phyloP scores from a whole-genome alignment of 2,113 vertebrate genomes.

The Neodon shergylaensis region DNA sequence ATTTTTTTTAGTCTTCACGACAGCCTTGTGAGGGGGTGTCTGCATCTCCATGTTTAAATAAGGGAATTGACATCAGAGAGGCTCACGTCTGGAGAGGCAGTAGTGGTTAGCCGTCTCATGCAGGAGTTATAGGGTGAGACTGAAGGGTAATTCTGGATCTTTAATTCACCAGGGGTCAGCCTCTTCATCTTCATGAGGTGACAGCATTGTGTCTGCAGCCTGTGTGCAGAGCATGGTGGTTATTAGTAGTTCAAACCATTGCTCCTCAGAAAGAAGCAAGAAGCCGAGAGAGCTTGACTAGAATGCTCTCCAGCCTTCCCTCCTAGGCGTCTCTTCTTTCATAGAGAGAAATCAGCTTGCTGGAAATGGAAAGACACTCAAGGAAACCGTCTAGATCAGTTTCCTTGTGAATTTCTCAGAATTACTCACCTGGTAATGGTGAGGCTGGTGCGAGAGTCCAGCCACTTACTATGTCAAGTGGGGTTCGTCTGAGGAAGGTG shows the following conservation, averaged over 20 bases:
- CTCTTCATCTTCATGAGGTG: conserved; percentile 9
- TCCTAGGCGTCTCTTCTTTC: not conserved
- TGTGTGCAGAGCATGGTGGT: not conserved
- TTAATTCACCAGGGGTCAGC: not conserved
- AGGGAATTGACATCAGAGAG: not conserved
- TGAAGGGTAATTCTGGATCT: not conserved
- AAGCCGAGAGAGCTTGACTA: not conserved
- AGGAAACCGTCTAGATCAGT: not conserved
- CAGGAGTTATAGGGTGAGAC: not conserved
- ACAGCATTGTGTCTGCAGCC: not conserved
- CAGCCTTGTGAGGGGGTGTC: conserved; percentile 2
- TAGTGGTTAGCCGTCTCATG: not conserved
- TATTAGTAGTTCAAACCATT: not conserved
- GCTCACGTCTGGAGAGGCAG: not conserved
- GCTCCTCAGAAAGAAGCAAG: not conserved
- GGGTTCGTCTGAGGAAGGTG: not conserved
- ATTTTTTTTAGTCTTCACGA: conserved; percentile 18
- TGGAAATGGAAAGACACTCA: conserved; percentile 3
- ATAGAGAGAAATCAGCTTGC: not conserved
- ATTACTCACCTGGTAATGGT: not conserved
- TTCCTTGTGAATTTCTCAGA: not conserved
- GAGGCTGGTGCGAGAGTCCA: not conserved
- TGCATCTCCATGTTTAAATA: not conserved
- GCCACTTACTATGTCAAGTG: not conserved
- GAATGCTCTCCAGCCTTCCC: not conserved